Conservation (phyloP, 2,113 vertebrate species). For the Chaetorhynchus papuensis region DNA sequence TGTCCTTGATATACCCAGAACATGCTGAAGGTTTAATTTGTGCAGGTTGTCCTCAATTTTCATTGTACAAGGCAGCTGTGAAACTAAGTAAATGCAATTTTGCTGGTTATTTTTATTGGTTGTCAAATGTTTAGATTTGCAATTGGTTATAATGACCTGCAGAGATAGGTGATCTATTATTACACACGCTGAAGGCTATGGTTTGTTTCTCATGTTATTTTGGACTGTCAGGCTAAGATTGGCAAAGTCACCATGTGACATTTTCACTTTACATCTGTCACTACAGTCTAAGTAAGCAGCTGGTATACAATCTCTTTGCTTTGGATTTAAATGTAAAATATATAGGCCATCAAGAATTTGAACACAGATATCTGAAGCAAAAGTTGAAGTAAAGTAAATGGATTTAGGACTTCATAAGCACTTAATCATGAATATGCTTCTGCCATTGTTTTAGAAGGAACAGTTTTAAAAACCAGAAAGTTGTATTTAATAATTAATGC, state of each 20-base stretch:
- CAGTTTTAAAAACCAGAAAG: background rate
- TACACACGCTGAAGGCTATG: background rate
- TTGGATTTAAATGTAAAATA: background rate
- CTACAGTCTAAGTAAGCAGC: background rate
- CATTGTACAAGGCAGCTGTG: background rate
- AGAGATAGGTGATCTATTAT: background rate
- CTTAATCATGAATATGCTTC: background rate
- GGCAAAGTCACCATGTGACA: background rate
- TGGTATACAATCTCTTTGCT: background rate
- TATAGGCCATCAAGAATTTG: background rate
- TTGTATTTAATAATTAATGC: background rate
- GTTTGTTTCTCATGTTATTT: background rate
- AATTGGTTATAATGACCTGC: background rate
- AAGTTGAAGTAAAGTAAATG: background rate
- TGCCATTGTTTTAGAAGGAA: background rate
- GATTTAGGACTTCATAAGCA: background rate
- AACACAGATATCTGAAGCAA: background rate
- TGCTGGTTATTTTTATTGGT: conserved; percentile 6
- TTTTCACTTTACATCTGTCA: background rate
- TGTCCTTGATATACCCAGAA: background rate
- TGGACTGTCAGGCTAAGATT: background rate
- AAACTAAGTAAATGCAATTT: background rate
- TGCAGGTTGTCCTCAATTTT: background rate
- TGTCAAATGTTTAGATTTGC: background rate
- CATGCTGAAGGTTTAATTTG: background rate